Conservation (phyloP, 1,140 invertebrate species). For the Rhyacophila brunnea region DNA sequence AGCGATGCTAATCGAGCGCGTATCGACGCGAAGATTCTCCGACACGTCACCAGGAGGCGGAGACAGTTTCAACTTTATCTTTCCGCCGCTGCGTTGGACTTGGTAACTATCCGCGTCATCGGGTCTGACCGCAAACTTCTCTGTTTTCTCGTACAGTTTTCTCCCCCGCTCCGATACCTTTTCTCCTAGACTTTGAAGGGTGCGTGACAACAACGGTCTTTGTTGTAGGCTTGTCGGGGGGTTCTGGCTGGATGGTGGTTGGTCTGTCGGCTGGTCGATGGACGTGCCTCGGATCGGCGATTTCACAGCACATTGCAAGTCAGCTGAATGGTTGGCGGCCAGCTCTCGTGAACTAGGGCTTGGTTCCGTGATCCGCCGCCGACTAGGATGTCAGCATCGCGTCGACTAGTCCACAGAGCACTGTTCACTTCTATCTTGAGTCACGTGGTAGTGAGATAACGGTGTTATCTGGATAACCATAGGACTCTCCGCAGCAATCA, state of each 20-base stretch:
- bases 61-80: conserved; percentile 7
- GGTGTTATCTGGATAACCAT: no score
- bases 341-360: neutral
- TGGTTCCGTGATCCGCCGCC: neutral
- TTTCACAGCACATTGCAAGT: conserved; percentile 12
- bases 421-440: no score
- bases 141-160: no score
- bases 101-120: conserved; percentile 7
- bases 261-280: neutral
- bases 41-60: conserved; percentile 9
- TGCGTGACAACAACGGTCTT: neutral
- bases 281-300: neutral
- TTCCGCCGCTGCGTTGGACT: neutral
- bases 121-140: conserved; percentile 1
- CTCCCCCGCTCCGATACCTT: neutral
- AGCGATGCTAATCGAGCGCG: neutral
- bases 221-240: conserved; percentile 1
- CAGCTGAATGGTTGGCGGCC: neutral
- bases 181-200: neutral
- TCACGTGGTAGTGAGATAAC: no score
- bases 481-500: no score
- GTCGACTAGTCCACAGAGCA: no score
- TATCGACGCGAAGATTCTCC: neutral
- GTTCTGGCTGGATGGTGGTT: neutral
- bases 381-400: no score